Conservation (phyloP, 1,140 invertebrate species). For the Callitettix versicolor region DNA sequence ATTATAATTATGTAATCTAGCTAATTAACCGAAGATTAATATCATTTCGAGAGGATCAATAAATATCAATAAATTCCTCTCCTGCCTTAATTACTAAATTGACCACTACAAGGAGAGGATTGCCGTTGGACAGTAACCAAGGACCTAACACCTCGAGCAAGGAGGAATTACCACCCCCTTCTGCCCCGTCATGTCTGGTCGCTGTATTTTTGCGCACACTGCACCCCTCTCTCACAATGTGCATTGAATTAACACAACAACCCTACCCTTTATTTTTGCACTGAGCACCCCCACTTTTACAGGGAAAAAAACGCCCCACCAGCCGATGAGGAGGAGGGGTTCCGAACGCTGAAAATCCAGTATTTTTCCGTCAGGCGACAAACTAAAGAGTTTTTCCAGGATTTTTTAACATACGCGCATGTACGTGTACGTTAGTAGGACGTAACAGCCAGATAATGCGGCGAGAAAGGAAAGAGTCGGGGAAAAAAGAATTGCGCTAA, state of each 20-base stretch:
- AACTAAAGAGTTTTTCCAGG: neutral
- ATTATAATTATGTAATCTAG: too few species aligned
- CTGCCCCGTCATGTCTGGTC: neutral
- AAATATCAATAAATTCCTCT: too few species aligned
- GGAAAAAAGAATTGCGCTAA: slow-evolving; percentile 11
- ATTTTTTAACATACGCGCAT: slow-evolving; percentile 2
- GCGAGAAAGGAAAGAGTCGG: neutral
- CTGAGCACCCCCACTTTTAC: slow-evolving; percentile 2
- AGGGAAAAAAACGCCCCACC: slow-evolving; percentile 12
- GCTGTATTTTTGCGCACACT: slow-evolving; percentile 6
- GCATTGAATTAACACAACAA: slow-evolving; percentile 14
- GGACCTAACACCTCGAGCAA: too few species aligned
- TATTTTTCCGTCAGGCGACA: slow-evolving; percentile 2
- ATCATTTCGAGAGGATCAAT: too few species aligned
- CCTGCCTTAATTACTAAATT: too few species aligned
- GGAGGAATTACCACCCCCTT: too few species aligned
- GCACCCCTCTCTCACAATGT: slow-evolving; percentile 5
- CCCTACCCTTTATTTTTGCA: slow-evolving; percentile 11
- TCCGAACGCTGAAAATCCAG: neutral
- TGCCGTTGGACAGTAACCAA: too few species aligned
- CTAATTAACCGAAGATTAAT: too few species aligned
- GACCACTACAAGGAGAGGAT: too few species aligned
- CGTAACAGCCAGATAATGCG: neutral
- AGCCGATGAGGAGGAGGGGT: neutral
- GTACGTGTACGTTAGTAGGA: neutral